Conservation (phyloP, 2,888 invertebrate species). For the Brachypalpus laphriformis region DNA sequence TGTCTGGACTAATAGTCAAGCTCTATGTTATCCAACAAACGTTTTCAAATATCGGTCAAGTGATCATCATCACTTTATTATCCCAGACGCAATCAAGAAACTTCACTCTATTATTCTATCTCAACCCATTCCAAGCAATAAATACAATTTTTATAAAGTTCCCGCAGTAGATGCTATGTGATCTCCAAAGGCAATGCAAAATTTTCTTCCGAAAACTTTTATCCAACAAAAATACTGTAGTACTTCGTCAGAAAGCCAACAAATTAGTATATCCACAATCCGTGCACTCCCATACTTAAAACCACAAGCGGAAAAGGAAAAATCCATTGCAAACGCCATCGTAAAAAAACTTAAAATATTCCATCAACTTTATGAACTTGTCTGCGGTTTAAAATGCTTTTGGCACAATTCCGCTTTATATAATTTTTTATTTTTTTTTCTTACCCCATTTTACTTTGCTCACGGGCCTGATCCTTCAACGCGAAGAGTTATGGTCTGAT, state of each 20-base stretch:
- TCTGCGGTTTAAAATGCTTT: conserved; percentile 65
- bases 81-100: too few relatives aligned
- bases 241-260: conserved; percentile 44
- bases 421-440: conserved; percentile 10
- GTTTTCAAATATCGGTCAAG: too few relatives aligned
- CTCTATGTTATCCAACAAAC: too few relatives aligned
- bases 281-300: conserved; percentile 32
- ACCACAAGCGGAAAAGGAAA: conserved; percentile 6
- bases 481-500: conserved; percentile 64
- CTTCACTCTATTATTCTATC: neutral
- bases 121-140: neutral
- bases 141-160: neutral
- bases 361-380: conserved; percentile 70
- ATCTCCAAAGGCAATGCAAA: neutral
- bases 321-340: conserved; percentile 7
- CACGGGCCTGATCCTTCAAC: conserved; percentile 51
- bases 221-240: neutral
- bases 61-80: too few relatives aligned
- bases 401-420: conserved; percentile 52
- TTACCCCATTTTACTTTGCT: conserved; percentile 14
- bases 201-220: neutral
- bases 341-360: conserved; percentile 61
- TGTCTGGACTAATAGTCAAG: too few relatives aligned
- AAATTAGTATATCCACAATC: conserved; percentile 56
- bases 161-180: neutral